These are phyloP conservation scores for Elysia crispata DNA, from an alignment of 2,888 invertebrate species.

Conservation along the genomic window DNA sequence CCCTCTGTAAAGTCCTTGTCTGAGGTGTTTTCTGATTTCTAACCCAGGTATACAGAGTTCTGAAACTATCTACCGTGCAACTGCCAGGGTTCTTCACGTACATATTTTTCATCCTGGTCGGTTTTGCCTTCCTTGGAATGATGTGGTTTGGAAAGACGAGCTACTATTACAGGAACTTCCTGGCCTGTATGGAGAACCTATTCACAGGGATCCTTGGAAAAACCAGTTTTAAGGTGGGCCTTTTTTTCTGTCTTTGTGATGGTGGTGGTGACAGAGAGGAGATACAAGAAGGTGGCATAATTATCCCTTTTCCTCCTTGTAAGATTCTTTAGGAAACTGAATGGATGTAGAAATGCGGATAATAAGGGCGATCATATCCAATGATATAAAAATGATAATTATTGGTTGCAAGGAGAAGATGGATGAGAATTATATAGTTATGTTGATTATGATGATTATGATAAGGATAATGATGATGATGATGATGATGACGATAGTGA, in stretches of 20 bases:
- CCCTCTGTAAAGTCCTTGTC: no score
- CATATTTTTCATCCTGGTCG: conserved; percentile 56
- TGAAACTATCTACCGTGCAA: conserved; percentile 56
- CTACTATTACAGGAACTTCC: conserved; percentile 58
- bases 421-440: not conserved
- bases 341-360: no score
- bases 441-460: no score
- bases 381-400: no score
- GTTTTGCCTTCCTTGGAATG: conserved; percentile 61
- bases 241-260: no score
- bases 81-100: conserved; percentile 63
- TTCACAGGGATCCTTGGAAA: conserved; percentile 66
- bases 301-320: no score
- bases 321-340: no score
- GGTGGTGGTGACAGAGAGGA: no score
- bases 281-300: no score
- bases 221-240: conserved; percentile 55
- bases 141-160: conserved; percentile 59
- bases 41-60: conserved; percentile 55
- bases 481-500: conserved; percentile 36
- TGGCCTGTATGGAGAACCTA: conserved; percentile 58
- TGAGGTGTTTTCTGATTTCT: no score
- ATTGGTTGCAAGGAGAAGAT: conserved; percentile 2
- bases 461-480: conserved; percentile 33
- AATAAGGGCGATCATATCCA: no score